Base-by-base conservation (phyloP, 2,797 vertebrate genomes). In the Danio aesculapii region DNA sequence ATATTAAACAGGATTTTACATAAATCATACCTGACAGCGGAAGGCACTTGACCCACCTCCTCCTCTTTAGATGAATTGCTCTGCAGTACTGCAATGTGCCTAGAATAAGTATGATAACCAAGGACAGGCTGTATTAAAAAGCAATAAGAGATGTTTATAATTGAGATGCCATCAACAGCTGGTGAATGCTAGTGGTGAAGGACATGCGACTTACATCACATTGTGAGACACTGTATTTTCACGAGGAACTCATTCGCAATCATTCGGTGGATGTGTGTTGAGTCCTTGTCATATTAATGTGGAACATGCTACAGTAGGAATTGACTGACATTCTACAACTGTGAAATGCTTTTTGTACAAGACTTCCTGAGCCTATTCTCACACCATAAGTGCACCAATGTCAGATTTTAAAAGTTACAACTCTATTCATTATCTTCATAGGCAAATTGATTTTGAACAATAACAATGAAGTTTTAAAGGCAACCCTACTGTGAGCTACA, bases 1-100 rank as follows among this genome's bases (percentile, higher is more conserved):
- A 71, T 76, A 61, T 72, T 80, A 83, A 72, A 75, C 77, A 57
- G 79, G 44, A 77, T 69, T 77, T 67, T 77, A 79, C 74, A 61
- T 81, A 83, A 83, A 83, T 80, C 84, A 85, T 49, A n/a, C 46
- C 59, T 47, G 73, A 69, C 58, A 69, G 63, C 6, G 41, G 57
- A 67, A 68, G 19, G 55, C 61, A 53, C 79, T 81, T 73, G 74
- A 81, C 62, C 68, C 69, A 67, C 49, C 63, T 81, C 61, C 73
- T 61, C 52, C 19, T 71, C 79, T 84, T 73, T 71, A 68, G 73
- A 67, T 57, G 52, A 81, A 81, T 81, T 81, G 79, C 70, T 63
- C 79, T 66, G 61, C 78, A 73, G 69, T 74, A 64, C 43, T 19
- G 44, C 41, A 80, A 72, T 66, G 73, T 68, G 83, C 68, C 19